Evolutionary conservation across 2,113 vertebrate genomes (phyloP).

Genomic region (Piliocolobus tephrosceles): DNA sequence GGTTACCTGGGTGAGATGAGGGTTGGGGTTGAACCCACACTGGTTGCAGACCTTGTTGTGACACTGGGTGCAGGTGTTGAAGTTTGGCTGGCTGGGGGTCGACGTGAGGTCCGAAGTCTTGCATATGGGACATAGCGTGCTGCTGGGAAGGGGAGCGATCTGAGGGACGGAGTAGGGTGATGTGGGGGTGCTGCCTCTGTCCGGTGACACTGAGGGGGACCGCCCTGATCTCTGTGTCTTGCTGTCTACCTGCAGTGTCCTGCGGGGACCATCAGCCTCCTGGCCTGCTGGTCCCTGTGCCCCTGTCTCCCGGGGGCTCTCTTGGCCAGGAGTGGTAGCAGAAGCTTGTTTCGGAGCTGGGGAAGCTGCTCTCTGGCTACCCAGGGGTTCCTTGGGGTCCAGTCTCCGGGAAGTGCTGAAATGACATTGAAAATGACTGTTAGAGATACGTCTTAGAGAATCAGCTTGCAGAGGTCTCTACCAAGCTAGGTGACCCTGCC

Average conservation of each 20-base stretch:
- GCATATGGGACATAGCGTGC: constrained; percentile 97
- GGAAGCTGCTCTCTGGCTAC: constrained; percentile 80
- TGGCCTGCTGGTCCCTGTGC: constrained; percentile 79
- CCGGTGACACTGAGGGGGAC: constrained; percentile 90
- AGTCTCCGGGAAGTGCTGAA: constrained; percentile 84
- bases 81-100: constrained; percentile 91
- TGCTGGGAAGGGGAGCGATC: constrained; percentile 98
- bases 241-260: constrained; percentile 86
- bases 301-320: constrained; percentile 81
- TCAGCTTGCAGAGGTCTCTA: background rate
- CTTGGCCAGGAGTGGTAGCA: constrained; percentile 67
- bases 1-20: constrained; percentile 97
- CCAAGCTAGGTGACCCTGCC: background rate
- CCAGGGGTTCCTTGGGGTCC: constrained; percentile 81
- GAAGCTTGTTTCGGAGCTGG: constrained; percentile 78
- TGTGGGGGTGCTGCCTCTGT: constrained; percentile 93
- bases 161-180: constrained; percentile 98
- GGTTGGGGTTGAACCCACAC: constrained; percentile 99
- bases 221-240: constrained; percentile 83
- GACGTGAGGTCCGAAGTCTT: constrained; percentile 96
- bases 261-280: constrained; percentile 74
- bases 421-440: constrained; percentile 76
- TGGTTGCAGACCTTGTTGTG: constrained; percentile 96
- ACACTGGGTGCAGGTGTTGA: constrained; percentile 97
- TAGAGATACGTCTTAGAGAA: constrained; percentile 45